phyloP scores from a whole-genome alignment of 2,888 invertebrate species.

The Fragum whitleyi region DNA sequence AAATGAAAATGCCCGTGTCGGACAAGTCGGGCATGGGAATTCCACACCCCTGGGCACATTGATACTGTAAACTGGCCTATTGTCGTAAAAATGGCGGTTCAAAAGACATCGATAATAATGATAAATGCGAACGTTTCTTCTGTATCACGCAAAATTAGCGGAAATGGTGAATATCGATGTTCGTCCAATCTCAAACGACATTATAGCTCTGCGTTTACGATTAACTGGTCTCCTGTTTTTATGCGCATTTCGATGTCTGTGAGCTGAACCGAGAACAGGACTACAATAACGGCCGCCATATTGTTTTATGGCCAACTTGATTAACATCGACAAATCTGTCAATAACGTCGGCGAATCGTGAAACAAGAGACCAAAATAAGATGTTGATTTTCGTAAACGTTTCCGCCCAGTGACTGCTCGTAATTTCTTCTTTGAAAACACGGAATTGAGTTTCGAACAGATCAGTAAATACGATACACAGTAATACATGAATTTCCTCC shows the following conservation, averaged over 20 bases:
- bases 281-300: constrained; percentile 10
- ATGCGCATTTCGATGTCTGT: too few species aligned
- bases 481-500: constrained; percentile 9
- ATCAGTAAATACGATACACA: not conserved
- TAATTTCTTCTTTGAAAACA: constrained; percentile 17
- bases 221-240: too few species aligned
- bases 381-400: constrained; percentile 50
- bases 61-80: constrained; percentile 49
- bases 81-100: constrained; percentile 59
- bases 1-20: too few species aligned
- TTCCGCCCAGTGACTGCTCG: constrained; percentile 30
- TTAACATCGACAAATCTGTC: constrained; percentile 42
- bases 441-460: not conserved
- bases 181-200: constrained; percentile 38
- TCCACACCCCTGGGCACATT: too few species aligned
- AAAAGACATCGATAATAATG: constrained; percentile 39
- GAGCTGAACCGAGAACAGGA: too few species aligned
- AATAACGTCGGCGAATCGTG: constrained; percentile 30
- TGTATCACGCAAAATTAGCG: constrained; percentile 19
- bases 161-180: constrained; percentile 29
- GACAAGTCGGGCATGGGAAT: too few species aligned
- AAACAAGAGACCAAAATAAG: constrained; percentile 32
- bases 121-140: constrained; percentile 33
- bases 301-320: constrained; percentile 29
- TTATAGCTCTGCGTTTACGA: not conserved